Conservation (phyloP, 53 echinoderm and acorn worm genomes). For the Echinarachnius parma region DNA sequence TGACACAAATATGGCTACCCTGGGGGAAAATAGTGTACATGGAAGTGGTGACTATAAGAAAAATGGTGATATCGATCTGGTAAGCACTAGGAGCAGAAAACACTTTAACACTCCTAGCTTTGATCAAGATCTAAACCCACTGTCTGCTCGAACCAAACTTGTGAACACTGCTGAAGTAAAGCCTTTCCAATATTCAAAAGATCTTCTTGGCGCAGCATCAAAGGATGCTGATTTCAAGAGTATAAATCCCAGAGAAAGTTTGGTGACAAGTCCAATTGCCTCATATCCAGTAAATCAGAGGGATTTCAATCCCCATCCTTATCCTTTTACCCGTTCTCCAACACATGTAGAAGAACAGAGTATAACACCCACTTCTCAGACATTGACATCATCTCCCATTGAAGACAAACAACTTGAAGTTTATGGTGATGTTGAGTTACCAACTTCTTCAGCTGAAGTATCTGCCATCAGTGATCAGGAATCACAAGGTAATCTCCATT, state of each 20-base stretch:
- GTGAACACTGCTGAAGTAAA: slow-evolving; percentile 41
- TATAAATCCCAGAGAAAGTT: no score
- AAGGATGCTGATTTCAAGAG: no score
- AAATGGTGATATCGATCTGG: not conserved
- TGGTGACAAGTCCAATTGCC: no score
- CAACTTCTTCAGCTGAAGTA: not conserved
- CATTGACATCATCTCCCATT: slow-evolving; percentile 1
- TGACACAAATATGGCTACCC: not conserved
- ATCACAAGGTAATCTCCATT: no score
- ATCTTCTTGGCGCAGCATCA: no score
- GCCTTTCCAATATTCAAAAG: slow-evolving; percentile 29
- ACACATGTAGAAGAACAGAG: not conserved
- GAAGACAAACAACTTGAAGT: not conserved
- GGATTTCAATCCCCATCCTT: slow-evolving; percentile 34
- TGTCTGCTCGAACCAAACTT: slow-evolving; percentile 9
- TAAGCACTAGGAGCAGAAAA: not conserved
- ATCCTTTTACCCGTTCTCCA: slow-evolving; percentile 22
- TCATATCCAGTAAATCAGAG: no score
- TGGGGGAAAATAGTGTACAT: not conserved
- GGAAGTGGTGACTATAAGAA: not conserved
- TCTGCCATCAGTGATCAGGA: not conserved
- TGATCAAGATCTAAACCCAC: slow-evolving; percentile 26
- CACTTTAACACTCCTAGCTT: slow-evolving; percentile 9
- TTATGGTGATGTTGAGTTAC: not conserved
- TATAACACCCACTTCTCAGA: not conserved